Base-by-base conservation (phyloP, 2,113 vertebrate species). In the Rhinoderma darwinii region DNA sequence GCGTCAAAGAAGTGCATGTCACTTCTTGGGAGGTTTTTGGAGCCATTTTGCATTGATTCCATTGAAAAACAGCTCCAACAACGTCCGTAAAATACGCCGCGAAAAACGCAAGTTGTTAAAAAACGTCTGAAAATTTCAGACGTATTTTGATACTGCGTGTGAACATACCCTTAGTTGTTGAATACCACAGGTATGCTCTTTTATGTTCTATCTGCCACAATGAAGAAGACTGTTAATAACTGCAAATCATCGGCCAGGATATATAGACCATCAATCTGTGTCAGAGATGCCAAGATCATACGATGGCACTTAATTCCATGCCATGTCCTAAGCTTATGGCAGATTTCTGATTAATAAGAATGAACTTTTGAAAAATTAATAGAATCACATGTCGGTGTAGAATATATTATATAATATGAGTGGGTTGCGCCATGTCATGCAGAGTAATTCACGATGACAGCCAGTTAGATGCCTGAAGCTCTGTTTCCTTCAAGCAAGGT, bases 401-500 rank as follows among this genome's bases (percentile, higher is more conserved):
- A 6, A n/a, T 75, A 22, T 37, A 76, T 76, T 76, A 51, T 61
- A 80, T 35, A 80, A 81, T 56, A 35, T 2, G 37, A 10, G 25
- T 8, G 47, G n/a, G 27, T 15, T 35, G 75, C 47, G 75, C 75
- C 75, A 51, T 51, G 75, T 77, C 75, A 77, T 77, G 75, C 76
- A 35, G 76, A 54, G 76, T 79, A 54, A 79, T 56, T 79, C 50
- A 35, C 15, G 50, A 32, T 79, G 76, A 79, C 76, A 79, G 76
- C 22, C 76, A 54, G 30, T 32, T 51, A 2, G 17, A 22, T 54
- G 76, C 76, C 76, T 50, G 18, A 2, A 56, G 76, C 76, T 12
- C 30, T 56, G 32, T 37, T 14, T 56, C 76, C 50, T 79, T 22
- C 3, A 5, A 22, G 54, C 7, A 41, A 27, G 54, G 54, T 59